Evolutionary conservation across 2,113 vertebrate species (phyloP).

Genomic region (Okapia johnstoni): DNA sequence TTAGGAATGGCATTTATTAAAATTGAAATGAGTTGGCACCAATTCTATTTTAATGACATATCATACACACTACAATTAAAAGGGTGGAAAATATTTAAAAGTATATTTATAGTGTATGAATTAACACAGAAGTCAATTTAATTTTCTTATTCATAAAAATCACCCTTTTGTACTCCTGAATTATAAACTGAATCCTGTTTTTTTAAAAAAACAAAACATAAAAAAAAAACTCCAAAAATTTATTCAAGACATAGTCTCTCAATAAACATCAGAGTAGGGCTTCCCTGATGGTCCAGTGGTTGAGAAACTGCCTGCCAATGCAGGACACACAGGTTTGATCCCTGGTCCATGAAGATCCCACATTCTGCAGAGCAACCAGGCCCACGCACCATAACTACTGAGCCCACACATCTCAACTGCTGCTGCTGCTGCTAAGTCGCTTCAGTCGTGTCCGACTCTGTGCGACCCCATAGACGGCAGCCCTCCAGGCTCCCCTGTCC

Average conservation of each 20-base stretch:
- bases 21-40: slow-evolving; percentile 5
- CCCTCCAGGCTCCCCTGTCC: too few relatives aligned
- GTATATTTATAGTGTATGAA: not conserved
- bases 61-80: not conserved
- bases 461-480: too few relatives aligned
- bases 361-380: not conserved
- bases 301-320: not conserved
- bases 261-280: slow-evolving; percentile 7
- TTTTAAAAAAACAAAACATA: not conserved
- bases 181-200: not conserved
- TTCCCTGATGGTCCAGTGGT: not conserved
- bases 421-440: not conserved
- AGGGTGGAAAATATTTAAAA: slow-evolving; percentile 7
- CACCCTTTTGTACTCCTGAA: not conserved
- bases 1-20: slow-evolving; percentile 1
- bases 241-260: not conserved
- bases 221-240: not conserved
- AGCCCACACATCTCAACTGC: not conserved
- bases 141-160: slow-evolving; percentile 18
- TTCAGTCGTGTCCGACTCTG: too few relatives aligned
- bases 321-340: not conserved
- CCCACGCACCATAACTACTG: not conserved
- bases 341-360: not conserved
- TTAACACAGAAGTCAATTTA: slow-evolving; percentile 16
- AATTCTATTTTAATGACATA: not conserved